These are phyloP conservation scores for Mastacembelus armatus DNA, from an alignment of 2,797 vertebrate species.

Conservation along the genomic window DNA sequence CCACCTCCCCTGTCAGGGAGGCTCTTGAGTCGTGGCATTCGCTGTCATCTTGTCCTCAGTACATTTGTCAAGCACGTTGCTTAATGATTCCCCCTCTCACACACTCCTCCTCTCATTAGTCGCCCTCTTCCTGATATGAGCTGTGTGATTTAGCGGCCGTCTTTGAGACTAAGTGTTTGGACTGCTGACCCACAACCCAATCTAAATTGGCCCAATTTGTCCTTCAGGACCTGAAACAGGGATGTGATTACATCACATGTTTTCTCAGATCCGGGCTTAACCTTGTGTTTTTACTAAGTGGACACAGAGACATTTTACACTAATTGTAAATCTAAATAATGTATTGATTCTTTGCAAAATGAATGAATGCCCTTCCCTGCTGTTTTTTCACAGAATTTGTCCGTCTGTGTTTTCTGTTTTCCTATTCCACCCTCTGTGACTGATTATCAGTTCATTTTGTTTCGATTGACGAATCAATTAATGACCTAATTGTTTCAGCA, in stretches of 20 bases:
- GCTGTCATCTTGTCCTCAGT: slow-evolving; percentile 60
- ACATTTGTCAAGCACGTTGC: slow-evolving; percentile 61
- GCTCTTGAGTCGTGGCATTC: slow-evolving; percentile 29
- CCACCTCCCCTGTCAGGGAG: slow-evolving; percentile 16
- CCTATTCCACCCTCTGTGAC: background rate
- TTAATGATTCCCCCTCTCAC: slow-evolving; percentile 57
- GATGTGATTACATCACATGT: slow-evolving; percentile 9
- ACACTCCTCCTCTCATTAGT: slow-evolving; percentile 36
- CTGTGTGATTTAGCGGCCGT: slow-evolving; percentile 58
- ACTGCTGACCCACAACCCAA: slow-evolving; percentile 40
- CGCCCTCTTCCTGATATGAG: slow-evolving; percentile 29
- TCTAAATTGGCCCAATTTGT: slow-evolving; percentile 56
- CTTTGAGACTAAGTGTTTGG: slow-evolving; percentile 50
- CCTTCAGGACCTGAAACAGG: slow-evolving; percentile 7
- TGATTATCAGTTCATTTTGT: background rate
- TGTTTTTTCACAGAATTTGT: background rate
- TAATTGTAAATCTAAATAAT: slow-evolving; percentile 14
- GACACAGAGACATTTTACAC: background rate
- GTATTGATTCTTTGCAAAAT: background rate
- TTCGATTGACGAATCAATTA: background rate
- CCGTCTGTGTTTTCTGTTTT: background rate
- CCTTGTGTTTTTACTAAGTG: slow-evolving; percentile 8
- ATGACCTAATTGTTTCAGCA: slow-evolving; percentile 10
- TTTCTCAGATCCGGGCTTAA: slow-evolving; percentile 44
- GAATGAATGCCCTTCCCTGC: background rate